Percentiles rank a stretch among this genome's conserved stretches.
Evolutionary conservation across 2,888 invertebrate species (phyloP).

Genomic region (Gastrophysa polygoni): DNA sequence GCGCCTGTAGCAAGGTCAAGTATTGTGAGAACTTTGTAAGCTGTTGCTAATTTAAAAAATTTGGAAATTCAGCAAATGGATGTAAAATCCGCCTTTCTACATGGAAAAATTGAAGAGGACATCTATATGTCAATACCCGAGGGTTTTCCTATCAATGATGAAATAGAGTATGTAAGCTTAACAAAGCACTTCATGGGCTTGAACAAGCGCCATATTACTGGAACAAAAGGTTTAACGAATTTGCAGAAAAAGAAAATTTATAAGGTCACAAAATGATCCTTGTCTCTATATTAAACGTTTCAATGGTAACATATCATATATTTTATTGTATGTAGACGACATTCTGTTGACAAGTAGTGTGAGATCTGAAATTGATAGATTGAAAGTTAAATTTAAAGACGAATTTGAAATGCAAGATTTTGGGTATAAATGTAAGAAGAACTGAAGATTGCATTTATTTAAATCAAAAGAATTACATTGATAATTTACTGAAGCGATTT

Average conservation of each 20-base stretch:
- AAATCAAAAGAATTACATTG: constrained; percentile 40
- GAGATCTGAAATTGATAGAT: no score
- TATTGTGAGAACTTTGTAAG: background rate
- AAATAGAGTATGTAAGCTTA: constrained; percentile 37
- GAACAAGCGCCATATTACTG: constrained; percentile 45
- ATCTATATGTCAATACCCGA: constrained; percentile 42
- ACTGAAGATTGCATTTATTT: constrained; percentile 34
- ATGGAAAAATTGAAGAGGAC: constrained; percentile 41
- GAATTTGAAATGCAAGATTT: no score
- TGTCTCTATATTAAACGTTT: no score
- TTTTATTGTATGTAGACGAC: no score
- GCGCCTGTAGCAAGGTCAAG: background rate
- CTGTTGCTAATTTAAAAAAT: constrained; percentile 18
- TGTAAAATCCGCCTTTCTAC: constrained; percentile 45
- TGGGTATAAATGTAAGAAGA: constrained; percentile 41
- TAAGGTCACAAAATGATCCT: no score
- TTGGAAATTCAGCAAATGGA: constrained; percentile 29
- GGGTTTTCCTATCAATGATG: constrained; percentile 27
- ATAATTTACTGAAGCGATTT: constrained; percentile 38
- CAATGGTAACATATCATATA: no score
- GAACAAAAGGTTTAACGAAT: constrained; percentile 39
- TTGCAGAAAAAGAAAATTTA: constrained; percentile 28
- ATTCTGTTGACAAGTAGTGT: no score
- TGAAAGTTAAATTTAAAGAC: no score
- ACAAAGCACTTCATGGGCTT: constrained; percentile 45